phyloP scores from a whole-genome alignment of 2,113 vertebrate species.

The Oncorhynchus nerka region DNA sequence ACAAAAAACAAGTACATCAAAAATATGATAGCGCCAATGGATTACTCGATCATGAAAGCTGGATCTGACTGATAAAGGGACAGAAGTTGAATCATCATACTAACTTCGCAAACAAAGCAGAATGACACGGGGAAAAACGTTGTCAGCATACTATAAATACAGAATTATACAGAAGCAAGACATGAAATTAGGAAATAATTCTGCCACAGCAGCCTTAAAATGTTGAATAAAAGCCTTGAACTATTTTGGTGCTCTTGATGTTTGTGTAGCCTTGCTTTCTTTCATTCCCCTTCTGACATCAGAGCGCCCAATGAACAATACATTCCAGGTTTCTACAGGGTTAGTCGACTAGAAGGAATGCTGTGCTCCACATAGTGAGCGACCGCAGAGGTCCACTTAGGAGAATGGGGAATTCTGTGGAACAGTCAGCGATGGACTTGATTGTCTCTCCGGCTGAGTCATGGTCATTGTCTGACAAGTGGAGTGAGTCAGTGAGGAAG shows the following conservation, averaged over 20 bases:
- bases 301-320: background rate
- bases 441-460: no score
- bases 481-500: slow-evolving; percentile 2
- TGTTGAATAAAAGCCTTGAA: background rate
- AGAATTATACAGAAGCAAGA: background rate
- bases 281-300: background rate
- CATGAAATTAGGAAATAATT: no score
- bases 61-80: no score
- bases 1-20: no score
- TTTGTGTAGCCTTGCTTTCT: background rate
- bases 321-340: slow-evolving; percentile 9
- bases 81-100: background rate
- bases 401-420: background rate
- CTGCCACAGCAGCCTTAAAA: background rate
- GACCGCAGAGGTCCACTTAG: slow-evolving; percentile 7
- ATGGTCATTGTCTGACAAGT: background rate
- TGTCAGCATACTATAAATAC: no score
- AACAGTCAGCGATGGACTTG: no score
- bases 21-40: no score
- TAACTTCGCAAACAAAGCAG: no score
- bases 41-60: no score
- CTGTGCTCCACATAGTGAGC: background rate
- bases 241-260: background rate
- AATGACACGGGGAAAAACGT: no score
- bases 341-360: slow-evolving; percentile 17